These are phyloP conservation scores for Boleophthalmus pectinirostris DNA, from an alignment of 2,113 vertebrate genomes.

Conservation along the genomic window DNA sequence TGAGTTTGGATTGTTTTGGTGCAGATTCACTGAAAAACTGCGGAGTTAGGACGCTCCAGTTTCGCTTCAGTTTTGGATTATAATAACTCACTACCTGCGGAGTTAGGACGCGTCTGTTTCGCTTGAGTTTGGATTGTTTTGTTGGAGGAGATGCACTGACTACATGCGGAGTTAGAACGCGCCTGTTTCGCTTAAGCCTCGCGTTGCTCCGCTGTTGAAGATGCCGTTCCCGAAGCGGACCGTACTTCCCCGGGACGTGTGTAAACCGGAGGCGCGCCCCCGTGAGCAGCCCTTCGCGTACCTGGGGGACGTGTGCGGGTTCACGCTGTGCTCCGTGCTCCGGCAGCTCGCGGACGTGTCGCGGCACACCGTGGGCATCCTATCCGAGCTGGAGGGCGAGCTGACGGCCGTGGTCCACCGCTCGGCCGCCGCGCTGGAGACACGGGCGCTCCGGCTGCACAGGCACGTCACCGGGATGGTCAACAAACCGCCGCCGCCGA, in stretches of 20 bases:
- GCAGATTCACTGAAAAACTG: too few species aligned
- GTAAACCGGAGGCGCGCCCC: slow-evolving; percentile 49
- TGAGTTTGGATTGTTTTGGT: not conserved
- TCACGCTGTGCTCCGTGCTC: slow-evolving; percentile 73
- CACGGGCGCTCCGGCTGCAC: slow-evolving; percentile 69
- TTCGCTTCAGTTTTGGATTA: not conserved
- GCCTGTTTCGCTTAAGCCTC: not conserved
- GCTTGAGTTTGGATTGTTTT: not conserved
- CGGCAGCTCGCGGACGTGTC: slow-evolving; percentile 80
- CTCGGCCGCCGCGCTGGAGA: slow-evolving; percentile 74
- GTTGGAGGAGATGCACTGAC: too few species aligned
- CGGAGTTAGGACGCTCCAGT: slow-evolving; percentile 8
- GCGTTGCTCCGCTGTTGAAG: not conserved
- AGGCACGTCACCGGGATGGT: slow-evolving; percentile 60
- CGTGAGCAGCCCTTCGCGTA: slow-evolving; percentile 57
- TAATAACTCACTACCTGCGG: too few species aligned
- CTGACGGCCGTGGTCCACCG: slow-evolving; percentile 71
- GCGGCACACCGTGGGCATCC: slow-evolving; percentile 77
- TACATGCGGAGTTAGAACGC: slow-evolving; percentile 9
- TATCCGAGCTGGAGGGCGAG: slow-evolving; percentile 79
- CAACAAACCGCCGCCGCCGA: not conserved
- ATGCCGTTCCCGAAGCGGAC: slow-evolving; percentile 82
- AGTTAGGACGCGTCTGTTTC: slow-evolving; percentile 13
- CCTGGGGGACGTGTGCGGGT: slow-evolving; percentile 75
- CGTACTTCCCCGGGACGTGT: slow-evolving; percentile 74